A percentile compares a stretch with the other conserved stretches of the same genome.
These are phyloP conservation scores for Stenotaenia linearis DNA, from an alignment of 2,888 invertebrate species.

Conservation along the genomic window DNA sequence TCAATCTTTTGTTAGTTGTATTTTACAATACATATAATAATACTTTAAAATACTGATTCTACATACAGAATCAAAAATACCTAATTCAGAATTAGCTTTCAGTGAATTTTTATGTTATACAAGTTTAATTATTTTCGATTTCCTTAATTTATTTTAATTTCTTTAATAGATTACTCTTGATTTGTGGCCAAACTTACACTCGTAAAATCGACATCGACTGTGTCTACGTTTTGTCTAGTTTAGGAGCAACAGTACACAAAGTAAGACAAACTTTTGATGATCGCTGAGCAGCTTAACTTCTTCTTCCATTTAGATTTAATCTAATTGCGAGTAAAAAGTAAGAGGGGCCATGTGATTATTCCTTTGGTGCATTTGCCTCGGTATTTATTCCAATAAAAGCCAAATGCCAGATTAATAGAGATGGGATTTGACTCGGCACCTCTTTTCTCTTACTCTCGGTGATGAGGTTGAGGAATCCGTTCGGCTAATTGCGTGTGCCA, in stretches of 20 bases:
- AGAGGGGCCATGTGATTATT: constrained; percentile 2
- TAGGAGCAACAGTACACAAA: constrained; percentile 89
- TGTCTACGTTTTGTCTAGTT: constrained; percentile 65
- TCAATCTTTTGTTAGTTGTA: too few relatives aligned
- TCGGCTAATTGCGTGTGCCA: constrained; percentile 5
- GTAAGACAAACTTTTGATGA: constrained; percentile 45
- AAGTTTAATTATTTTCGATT: too few relatives aligned
- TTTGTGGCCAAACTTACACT: constrained; percentile 94
- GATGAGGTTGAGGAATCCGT: constrained; percentile 1
- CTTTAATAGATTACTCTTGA: constrained; percentile 58
- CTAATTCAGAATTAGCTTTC: too few relatives aligned
- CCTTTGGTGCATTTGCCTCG: not conserved
- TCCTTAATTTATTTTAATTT: constrained; percentile 34
- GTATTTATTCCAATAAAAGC: constrained; percentile 4
- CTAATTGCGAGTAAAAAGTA: constrained; percentile 5
- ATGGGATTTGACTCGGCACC: constrained; percentile 9
- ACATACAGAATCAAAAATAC: too few relatives aligned
- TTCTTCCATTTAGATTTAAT: not conserved
- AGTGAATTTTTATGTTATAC: too few relatives aligned
- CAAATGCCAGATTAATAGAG: constrained; percentile 5
- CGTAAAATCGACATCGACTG: constrained; percentile 87
- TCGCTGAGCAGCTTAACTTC: not conserved
- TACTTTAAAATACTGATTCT: too few relatives aligned
- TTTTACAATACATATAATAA: too few relatives aligned
- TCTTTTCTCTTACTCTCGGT: not conserved